A percentile compares a stretch with the other conserved stretches of the same genome.
phyloP scores from a whole-genome alignment of 2,113 vertebrate species.

The Peromyscus californicus region DNA sequence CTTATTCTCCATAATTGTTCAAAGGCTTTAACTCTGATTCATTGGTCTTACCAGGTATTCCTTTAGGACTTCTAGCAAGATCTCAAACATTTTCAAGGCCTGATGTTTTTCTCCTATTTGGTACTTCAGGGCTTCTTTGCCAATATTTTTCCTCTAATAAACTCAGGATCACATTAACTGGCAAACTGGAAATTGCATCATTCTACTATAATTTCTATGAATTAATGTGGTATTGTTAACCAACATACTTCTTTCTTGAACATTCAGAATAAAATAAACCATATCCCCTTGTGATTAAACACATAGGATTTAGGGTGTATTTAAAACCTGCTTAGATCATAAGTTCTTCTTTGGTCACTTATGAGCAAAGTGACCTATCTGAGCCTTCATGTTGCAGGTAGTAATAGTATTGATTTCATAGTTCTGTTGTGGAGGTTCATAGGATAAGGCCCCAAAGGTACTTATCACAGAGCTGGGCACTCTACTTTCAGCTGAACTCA shows the following conservation, averaged over 20 bases:
- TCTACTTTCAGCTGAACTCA: not conserved
- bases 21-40: not conserved
- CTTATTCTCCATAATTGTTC: slow-evolving; percentile 26
- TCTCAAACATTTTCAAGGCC: not conserved
- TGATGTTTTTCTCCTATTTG: slow-evolving; percentile 25
- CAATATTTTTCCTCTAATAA: not conserved
- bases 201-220: not conserved
- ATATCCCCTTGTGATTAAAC: not conserved
- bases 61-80: slow-evolving; percentile 25
- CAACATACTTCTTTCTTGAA: not conserved
- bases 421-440: not conserved
- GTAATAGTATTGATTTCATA: not conserved
- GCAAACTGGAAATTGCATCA: not conserved
- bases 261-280: slow-evolving; percentile 23
- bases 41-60: not conserved
- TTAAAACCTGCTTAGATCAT: not conserved
- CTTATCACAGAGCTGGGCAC: not conserved
- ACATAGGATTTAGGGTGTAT: not conserved
- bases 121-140: not conserved
- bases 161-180: not conserved
- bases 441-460: not conserved
- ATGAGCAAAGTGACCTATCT: not conserved
- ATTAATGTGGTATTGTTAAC: not conserved
- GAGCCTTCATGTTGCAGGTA: not conserved
- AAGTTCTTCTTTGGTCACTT: not conserved